These are phyloP conservation scores for Spodoptera littoralis DNA, from an alignment of 2,888 invertebrate genomes.

Conservation along the genomic window DNA sequence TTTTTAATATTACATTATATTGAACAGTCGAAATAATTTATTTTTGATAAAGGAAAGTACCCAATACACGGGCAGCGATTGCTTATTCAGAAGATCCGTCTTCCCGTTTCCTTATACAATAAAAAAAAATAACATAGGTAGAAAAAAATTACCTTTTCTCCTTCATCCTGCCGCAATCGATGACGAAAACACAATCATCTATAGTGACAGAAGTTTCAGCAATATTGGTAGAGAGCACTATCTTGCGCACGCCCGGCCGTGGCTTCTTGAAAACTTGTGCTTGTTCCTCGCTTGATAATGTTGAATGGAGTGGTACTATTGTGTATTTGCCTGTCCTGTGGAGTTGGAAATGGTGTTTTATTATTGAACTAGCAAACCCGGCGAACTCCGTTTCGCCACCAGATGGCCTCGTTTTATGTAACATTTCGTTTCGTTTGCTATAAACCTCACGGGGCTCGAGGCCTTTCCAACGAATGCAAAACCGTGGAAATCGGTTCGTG, in stretches of 20 bases:
- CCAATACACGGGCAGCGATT: too few relatives aligned
- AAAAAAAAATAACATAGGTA: neutral
- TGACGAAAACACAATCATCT: slow-evolving; percentile 97
- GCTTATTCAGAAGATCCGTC: too few relatives aligned
- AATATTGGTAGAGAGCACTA: slow-evolving; percentile 96
- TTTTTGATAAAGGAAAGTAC: too few relatives aligned
- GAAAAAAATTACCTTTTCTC: slow-evolving; percentile 90
- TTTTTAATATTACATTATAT: too few relatives aligned
- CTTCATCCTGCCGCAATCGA: slow-evolving; percentile 97
- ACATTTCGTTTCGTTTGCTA: too few relatives aligned
- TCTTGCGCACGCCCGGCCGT: slow-evolving; percentile 93
- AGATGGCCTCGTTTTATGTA: too few relatives aligned
- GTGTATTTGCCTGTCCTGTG: slow-evolving; percentile 90
- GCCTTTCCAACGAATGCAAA: too few relatives aligned
- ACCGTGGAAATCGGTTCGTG: too few relatives aligned
- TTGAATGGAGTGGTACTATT: slow-evolving; percentile 95
- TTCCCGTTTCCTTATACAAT: neutral
- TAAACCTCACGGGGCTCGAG: too few relatives aligned
- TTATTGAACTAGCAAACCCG: too few relatives aligned
- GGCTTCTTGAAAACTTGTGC: slow-evolving; percentile 92
- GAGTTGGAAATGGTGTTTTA: slow-evolving; percentile 17
- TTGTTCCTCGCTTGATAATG: slow-evolving; percentile 95
- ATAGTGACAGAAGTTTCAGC: slow-evolving; percentile 99
- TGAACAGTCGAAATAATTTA: too few relatives aligned
- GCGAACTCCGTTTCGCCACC: too few relatives aligned